These are phyloP conservation scores for Melanchra persicariae DNA, from an alignment of 2,888 invertebrate genomes.

Conservation along the genomic window DNA sequence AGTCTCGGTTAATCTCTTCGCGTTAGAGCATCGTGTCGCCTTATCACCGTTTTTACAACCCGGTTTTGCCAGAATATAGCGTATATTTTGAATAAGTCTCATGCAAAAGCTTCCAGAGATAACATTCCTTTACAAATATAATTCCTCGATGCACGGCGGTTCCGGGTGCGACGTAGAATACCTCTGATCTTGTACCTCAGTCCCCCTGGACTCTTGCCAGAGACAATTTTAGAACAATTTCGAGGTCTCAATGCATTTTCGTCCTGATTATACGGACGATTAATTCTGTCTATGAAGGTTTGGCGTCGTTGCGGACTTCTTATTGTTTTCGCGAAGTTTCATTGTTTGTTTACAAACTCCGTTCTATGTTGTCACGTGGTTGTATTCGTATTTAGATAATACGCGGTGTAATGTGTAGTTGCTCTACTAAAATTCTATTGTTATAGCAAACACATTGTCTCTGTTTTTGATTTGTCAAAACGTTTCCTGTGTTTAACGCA, in stretches of 20 bases:
- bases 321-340: constrained; percentile 43
- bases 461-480: constrained; percentile 8
- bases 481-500: neutral
- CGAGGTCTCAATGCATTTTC: constrained; percentile 73
- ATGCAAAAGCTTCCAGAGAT: constrained; percentile 47
- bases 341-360: constrained; percentile 57
- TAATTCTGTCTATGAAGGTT: constrained; percentile 52
- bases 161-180: constrained; percentile 65
- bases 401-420: constrained; percentile 25
- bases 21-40: constrained; percentile 40
- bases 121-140: constrained; percentile 27
- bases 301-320: constrained; percentile 37
- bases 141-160: constrained; percentile 39
- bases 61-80: constrained; percentile 30
- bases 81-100: constrained; percentile 31
- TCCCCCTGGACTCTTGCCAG: constrained; percentile 78
- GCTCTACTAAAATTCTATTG: constrained; percentile 27
- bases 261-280: constrained; percentile 58
- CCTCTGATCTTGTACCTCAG: constrained; percentile 73
- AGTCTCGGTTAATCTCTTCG: constrained; percentile 41
- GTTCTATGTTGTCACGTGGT: constrained; percentile 33
- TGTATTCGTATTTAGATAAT: constrained; percentile 36
- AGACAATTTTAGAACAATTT: constrained; percentile 75
- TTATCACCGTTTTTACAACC: constrained; percentile 55
- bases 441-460: constrained; percentile 3